phyloP scores from a whole-genome alignment of 2,113 vertebrate species.

The Ictalurus furcatus region DNA sequence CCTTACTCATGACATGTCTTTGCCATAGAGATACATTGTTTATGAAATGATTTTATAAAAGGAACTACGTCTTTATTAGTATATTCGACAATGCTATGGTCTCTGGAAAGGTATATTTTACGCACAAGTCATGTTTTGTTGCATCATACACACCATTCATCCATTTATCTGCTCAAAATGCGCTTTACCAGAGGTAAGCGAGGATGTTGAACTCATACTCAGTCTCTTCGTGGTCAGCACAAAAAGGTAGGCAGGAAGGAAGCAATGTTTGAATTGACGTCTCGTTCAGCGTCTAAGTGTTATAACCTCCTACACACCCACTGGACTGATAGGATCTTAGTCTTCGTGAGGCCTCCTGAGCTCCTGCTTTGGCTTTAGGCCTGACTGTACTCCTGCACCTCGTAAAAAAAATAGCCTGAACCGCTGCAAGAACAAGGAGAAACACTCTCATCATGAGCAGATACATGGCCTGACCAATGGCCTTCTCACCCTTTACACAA shows the following conservation, averaged over 20 bases:
- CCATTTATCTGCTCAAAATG: background rate
- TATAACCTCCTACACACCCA: slow-evolving; percentile 39
- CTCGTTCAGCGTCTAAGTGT: slow-evolving; percentile 10
- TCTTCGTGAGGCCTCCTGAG: slow-evolving; percentile 11
- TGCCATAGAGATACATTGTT: background rate
- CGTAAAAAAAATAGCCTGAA: slow-evolving; percentile 29
- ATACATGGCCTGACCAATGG: slow-evolving; percentile 16
- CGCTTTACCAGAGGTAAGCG: background rate
- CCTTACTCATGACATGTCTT: background rate
- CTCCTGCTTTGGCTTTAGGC: slow-evolving; percentile 38
- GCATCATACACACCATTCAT: background rate
- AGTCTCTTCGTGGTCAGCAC: slow-evolving; percentile 37
- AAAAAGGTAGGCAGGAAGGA: slow-evolving; percentile 55
- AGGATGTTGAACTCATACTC: slow-evolving; percentile 27
- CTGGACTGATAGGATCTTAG: slow-evolving; percentile 44
- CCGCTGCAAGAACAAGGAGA: background rate
- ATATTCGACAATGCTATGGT: background rate
- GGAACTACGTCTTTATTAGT: background rate
- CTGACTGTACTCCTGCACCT: background rate
- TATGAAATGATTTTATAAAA: background rate
- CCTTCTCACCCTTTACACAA: background rate
- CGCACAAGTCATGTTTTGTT: background rate
- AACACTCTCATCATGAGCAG: background rate
- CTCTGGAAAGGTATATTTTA: background rate
- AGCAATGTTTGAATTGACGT: slow-evolving; percentile 39